Evolutionary conservation across 2,797 vertebrate genomes (phyloP).

Genomic region (Enteromius mattozi): DNA sequence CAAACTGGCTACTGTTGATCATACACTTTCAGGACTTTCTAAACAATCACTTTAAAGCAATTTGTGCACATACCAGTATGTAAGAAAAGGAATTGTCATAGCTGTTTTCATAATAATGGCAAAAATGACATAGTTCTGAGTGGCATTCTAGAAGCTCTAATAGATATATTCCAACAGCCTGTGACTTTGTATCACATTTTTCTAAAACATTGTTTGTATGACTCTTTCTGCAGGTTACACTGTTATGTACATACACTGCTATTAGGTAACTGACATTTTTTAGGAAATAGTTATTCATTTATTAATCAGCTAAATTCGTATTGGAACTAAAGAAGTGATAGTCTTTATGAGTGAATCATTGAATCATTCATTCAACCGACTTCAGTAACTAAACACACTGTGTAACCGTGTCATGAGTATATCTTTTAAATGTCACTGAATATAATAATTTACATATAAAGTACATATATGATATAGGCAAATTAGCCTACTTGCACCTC

Average conservation of each 20-base stretch:
- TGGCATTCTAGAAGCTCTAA: not conserved
- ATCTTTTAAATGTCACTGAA: not conserved
- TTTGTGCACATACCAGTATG: not conserved
- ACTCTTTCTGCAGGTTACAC: not conserved
- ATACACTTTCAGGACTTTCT: constrained; percentile 18
- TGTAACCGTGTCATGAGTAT: too few species aligned
- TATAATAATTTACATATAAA: too few species aligned
- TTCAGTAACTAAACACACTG: too few species aligned
- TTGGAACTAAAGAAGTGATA: not conserved
- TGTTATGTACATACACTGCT: not conserved
- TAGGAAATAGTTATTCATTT: not conserved
- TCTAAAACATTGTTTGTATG: not conserved
- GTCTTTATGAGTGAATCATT: not conserved
- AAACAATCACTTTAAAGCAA: constrained; percentile 5
- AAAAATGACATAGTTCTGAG: not conserved
- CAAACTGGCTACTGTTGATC: constrained; percentile 22
- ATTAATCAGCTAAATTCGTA: not conserved
- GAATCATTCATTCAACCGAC: not conserved
- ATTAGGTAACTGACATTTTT: not conserved
- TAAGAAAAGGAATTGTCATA: not conserved
- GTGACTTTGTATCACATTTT: not conserved
- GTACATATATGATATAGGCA: too few species aligned
- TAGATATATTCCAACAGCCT: not conserved
- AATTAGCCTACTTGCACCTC: too few species aligned
- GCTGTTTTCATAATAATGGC: not conserved